Percentiles rank a stretch among this genome's conserved stretches.
These are phyloP conservation scores for Abscondita cerata DNA, from an alignment of 2,888 invertebrate species.

Conservation along the genomic window DNA sequence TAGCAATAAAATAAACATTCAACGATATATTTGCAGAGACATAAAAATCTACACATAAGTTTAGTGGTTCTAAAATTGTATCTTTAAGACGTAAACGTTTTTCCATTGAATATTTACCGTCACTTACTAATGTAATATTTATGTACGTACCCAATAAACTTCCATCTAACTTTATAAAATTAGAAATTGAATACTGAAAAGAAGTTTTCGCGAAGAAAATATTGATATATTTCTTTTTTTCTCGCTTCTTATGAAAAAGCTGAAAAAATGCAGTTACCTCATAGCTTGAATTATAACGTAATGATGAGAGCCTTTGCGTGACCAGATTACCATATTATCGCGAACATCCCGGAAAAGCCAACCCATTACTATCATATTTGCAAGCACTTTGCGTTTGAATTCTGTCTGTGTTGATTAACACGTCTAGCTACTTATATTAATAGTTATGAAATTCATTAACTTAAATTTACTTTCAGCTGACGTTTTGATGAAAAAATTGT, in stretches of 20 bases:
- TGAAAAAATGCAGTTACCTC: constrained; percentile 14
- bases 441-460: not conserved
- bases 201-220: constrained; percentile 7
- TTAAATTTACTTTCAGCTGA: too few relatives aligned
- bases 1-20: too few relatives aligned
- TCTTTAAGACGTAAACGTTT: too few relatives aligned
- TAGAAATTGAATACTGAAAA: constrained; percentile 9
- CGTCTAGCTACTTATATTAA: constrained; percentile 8
- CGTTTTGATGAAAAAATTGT: too few relatives aligned
- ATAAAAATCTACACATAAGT: too few relatives aligned
- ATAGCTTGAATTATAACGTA: constrained; percentile 25
- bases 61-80: too few relatives aligned
- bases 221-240: constrained; percentile 17
- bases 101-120: not conserved
- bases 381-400: constrained; percentile 24
- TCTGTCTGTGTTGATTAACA: constrained; percentile 25
- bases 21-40: too few relatives aligned
- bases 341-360: constrained; percentile 27
- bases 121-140: not conserved
- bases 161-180: not conserved
- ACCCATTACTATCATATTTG: constrained; percentile 29
- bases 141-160: not conserved
- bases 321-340: constrained; percentile 30
- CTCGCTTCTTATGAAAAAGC: constrained; percentile 5
- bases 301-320: constrained; percentile 27